phyloP scores from a whole-genome alignment of 1,140 invertebrate genomes.

The Zophobas morio region DNA sequence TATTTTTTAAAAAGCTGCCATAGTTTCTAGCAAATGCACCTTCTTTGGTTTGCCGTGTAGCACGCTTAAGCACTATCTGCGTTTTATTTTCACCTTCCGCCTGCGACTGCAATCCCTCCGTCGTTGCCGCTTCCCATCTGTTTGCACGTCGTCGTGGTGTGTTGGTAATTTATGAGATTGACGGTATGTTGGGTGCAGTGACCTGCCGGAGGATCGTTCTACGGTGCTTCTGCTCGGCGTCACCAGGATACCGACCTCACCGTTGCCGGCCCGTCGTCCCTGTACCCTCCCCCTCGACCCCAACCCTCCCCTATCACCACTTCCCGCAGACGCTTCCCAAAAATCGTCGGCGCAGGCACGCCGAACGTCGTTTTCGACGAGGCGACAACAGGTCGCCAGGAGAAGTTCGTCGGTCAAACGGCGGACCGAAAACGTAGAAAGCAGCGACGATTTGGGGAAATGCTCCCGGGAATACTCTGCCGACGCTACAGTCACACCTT shows the following conservation, averaged over 20 bases:
- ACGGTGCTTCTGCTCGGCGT: slow-evolving; percentile 65
- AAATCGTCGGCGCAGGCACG: slow-evolving; percentile 28
- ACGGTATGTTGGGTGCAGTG: slow-evolving; percentile 59
- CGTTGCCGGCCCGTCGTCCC: slow-evolving; percentile 60
- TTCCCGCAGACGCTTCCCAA: slow-evolving; percentile 4
- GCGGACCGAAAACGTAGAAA: slow-evolving; percentile 10
- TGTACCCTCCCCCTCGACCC: slow-evolving; percentile 60
- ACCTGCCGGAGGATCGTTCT: slow-evolving; percentile 64
- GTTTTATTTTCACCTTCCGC: background rate
- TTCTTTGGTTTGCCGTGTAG: background rate
- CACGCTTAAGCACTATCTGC: slow-evolving; percentile 6
- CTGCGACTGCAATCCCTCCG: background rate
- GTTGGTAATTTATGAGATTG: slow-evolving; percentile 8
- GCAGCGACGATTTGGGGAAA: slow-evolving; percentile 42
- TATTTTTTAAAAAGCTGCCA: too few species aligned
- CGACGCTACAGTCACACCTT: slow-evolving; percentile 28
- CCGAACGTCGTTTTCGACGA: slow-evolving; percentile 41
- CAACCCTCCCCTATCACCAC: slow-evolving; percentile 16
- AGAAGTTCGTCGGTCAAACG: slow-evolving; percentile 49
- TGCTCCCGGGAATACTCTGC: slow-evolving; percentile 11
- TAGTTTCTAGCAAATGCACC: slow-evolving; percentile 5
- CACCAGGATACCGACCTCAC: slow-evolving; percentile 64
- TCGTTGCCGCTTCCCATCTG: slow-evolving; percentile 35
- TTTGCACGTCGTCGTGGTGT: slow-evolving; percentile 33
- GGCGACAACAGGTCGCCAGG: slow-evolving; percentile 27